Evolutionary conservation across 53 echinoderm and acorn worm species (phyloP).

Genomic region (Apostichopus leukothele): DNA sequence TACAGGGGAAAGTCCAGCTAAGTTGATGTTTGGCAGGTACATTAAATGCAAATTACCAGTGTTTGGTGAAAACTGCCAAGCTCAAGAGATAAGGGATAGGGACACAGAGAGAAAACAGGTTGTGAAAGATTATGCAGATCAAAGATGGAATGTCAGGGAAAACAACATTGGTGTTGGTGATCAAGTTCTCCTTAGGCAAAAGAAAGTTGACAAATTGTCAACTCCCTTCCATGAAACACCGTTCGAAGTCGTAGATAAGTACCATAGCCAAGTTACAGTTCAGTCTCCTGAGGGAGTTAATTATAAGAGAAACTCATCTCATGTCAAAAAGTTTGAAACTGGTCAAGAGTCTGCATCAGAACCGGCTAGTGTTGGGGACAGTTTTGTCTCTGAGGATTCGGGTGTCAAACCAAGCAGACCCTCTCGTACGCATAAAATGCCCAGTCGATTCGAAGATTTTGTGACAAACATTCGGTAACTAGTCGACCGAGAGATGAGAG

Average conservation of each 20-base stretch:
- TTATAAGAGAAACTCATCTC: constrained; percentile 52
- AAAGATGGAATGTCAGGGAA: constrained; percentile 47
- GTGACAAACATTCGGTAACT: too few species aligned
- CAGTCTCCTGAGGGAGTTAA: constrained; percentile 49
- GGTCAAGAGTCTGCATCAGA: too few species aligned
- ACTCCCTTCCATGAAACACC: constrained; percentile 61
- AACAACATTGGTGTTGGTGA: constrained; percentile 53
- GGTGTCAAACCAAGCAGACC: too few species aligned
- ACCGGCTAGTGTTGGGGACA: too few species aligned
- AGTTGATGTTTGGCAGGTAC: constrained; percentile 60
- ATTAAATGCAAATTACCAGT: constrained; percentile 57
- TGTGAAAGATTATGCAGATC: constrained; percentile 51
- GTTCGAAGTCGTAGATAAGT: constrained; percentile 53
- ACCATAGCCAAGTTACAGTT: constrained; percentile 11
- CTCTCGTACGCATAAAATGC: too few species aligned
- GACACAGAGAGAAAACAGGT: constrained; percentile 57
- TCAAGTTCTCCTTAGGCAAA: constrained; percentile 55
- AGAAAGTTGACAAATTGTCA: constrained; percentile 52
- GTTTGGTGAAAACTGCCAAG: neutral
- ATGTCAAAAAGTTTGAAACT: constrained; percentile 24
- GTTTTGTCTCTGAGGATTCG: too few species aligned
- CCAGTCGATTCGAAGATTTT: too few species aligned
- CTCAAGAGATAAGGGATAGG: constrained; percentile 21
- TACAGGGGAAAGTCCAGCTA: constrained; percentile 59
- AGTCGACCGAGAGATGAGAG: too few species aligned